A percentile compares a stretch with the other conserved stretches of the same genome.
Conservation (phyloP, 2,113 vertebrate genomes). For the Thunnus maccoyii region DNA sequence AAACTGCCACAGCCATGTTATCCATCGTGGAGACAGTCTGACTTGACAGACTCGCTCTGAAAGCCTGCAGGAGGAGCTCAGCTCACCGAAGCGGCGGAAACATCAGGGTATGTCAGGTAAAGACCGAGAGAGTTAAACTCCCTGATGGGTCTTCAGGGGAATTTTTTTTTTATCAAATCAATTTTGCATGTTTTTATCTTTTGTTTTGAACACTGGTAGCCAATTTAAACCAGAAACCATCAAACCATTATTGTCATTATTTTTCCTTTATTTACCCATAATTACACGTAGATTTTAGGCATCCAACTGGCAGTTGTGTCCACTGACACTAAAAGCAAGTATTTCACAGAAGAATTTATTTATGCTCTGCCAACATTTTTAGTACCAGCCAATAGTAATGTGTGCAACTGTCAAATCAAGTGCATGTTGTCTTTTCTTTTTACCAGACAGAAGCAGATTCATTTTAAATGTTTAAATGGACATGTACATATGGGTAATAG, state of each 20-base stretch:
- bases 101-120: slow-evolving; percentile 59
- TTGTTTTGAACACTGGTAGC: neutral
- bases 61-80: slow-evolving; percentile 57
- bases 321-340: neutral
- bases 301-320: neutral
- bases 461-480: slow-evolving; percentile 32
- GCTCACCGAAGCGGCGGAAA: slow-evolving; percentile 45
- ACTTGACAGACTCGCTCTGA: slow-evolving; percentile 63
- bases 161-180: slow-evolving; percentile 7
- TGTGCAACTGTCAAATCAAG: slow-evolving; percentile 2
- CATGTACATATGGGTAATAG: slow-evolving; percentile 21
- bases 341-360: slow-evolving; percentile 13
- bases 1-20: slow-evolving; percentile 48
- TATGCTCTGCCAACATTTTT: neutral
- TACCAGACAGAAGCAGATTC: slow-evolving; percentile 25
- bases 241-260: neutral
- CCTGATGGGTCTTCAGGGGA: slow-evolving; percentile 20
- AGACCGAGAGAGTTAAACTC: slow-evolving; percentile 5
- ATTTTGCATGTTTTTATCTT: neutral
- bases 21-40: slow-evolving; percentile 59
- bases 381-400: slow-evolving; percentile 1
- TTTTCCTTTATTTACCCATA: slow-evolving; percentile 13
- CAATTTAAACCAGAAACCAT: neutral
- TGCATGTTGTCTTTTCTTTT: slow-evolving; percentile 17
- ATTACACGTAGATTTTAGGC: neutral